phyloP scores from a whole-genome alignment of 2,113 vertebrate species.

The Meriones unguiculatus region DNA sequence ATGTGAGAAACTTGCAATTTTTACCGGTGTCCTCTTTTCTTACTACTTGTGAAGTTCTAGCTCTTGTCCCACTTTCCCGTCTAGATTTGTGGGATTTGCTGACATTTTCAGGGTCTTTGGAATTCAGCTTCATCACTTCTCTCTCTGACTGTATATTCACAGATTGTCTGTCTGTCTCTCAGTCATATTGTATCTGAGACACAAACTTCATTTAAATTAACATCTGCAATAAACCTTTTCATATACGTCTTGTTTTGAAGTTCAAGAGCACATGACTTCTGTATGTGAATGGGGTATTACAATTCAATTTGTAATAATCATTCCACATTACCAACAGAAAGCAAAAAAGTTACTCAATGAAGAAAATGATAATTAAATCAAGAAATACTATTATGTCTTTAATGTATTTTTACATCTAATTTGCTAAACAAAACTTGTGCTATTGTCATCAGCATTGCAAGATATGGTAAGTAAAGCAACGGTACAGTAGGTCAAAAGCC shows the following conservation, averaged over 20 bases:
- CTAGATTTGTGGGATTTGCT: fast-evolving
- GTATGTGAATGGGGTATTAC: not conserved
- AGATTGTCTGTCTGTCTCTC: fast-evolving
- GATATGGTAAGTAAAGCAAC: not conserved
- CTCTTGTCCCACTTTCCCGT: fast-evolving
- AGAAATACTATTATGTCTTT: not conserved
- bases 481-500: not conserved
- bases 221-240: not conserved
- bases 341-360: not conserved
- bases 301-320: not conserved
- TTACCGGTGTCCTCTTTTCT: not conserved
- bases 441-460: not conserved
- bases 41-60: not conserved
- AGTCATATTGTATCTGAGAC: not conserved
- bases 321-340: not conserved
- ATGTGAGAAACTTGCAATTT: not conserved
- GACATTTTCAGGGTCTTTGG: not conserved
- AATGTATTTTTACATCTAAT: not conserved
- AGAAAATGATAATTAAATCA: not conserved
- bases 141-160: not conserved
- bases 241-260: not conserved
- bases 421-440: constrained; percentile 12
- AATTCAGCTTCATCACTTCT: fast-evolving
- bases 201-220: not conserved
- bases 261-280: not conserved